Percentiles rank a stretch among this genome's conserved stretches.
Conservation (phyloP, 2,888 invertebrate genomes). For the Drosophila setosimentum region DNA sequence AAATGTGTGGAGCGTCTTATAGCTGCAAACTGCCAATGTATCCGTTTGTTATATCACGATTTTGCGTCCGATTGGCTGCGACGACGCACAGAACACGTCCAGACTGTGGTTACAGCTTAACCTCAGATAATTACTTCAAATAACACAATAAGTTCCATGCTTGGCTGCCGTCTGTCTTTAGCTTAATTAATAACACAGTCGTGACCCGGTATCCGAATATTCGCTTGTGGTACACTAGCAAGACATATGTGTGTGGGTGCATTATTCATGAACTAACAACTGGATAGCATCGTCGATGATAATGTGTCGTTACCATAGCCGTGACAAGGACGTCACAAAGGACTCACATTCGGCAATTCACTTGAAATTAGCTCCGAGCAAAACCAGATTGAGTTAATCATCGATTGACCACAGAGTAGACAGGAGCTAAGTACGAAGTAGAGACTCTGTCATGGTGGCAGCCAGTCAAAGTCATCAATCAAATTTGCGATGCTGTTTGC, state of each 20-base stretch:
- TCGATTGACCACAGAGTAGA: constrained; percentile 52
- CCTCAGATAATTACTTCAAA: constrained; percentile 65
- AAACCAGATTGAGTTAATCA: constrained; percentile 72
- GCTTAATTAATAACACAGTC: constrained; percentile 68
- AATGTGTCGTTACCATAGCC: constrained; percentile 48
- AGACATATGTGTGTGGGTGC: constrained; percentile 32
- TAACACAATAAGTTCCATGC: constrained; percentile 64
- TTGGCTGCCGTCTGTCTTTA: constrained; percentile 44
- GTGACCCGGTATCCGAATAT: constrained; percentile 36
- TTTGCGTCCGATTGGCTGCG: constrained; percentile 30
- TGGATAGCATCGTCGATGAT: constrained; percentile 47
- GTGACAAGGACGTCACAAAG: constrained; percentile 35
- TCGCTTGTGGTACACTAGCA: constrained; percentile 8
- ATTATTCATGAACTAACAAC: constrained; percentile 64
- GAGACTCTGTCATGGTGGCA: constrained; percentile 39
- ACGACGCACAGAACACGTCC: constrained; percentile 18
- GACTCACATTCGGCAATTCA: constrained; percentile 46
- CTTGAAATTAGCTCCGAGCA: constrained; percentile 50
- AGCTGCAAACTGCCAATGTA: constrained; percentile 11
- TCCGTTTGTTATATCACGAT: constrained; percentile 26
- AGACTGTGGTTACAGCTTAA: constrained; percentile 42
- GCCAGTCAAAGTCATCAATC: constrained; percentile 70
- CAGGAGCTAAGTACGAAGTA: constrained; percentile 10
- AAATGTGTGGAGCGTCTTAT: constrained; percentile 41
- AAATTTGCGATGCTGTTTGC: constrained; percentile 46